Percentiles rank a stretch among this genome's conserved stretches.
Conservation (phyloP, 2,797 vertebrate species). For the Lates japonicus region DNA sequence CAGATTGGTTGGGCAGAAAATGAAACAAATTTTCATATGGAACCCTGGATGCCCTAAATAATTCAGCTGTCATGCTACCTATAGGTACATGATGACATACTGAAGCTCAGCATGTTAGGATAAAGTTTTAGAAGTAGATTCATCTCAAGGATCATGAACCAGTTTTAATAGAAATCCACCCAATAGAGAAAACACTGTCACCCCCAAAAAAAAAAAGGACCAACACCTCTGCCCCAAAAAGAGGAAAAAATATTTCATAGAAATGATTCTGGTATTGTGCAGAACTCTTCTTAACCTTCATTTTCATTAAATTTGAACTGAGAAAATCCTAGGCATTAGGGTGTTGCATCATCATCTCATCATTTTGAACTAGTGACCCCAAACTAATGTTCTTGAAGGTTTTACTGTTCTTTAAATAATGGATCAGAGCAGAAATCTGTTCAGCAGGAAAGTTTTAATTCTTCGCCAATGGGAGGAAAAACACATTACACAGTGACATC, state of each 20-base stretch:
- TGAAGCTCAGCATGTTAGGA: not conserved
- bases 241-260: not conserved
- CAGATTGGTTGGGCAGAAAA: not conserved
- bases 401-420: conserved; percentile 48
- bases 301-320: conserved; percentile 46
- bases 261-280: conserved; percentile 1
- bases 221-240: not conserved
- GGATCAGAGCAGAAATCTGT: conserved; percentile 27
- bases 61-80: no score
- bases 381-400: conserved; percentile 64
- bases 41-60: no score
- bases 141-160: not conserved
- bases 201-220: not conserved
- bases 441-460: conserved; percentile 8
- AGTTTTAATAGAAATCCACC: not conserved
- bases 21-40: no score
- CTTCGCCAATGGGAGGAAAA: conserved; percentile 25
- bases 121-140: not conserved
- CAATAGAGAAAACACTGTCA: not conserved
- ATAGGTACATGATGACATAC: not conserved
- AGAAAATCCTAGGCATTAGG: conserved; percentile 60
- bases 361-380: conserved; percentile 58
- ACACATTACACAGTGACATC: not conserved
- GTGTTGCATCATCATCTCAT: conserved; percentile 63
- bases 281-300: conserved; percentile 39